Evolutionary conservation across 2,797 vertebrate species (phyloP).

Genomic region (Lagodon rhomboides): DNA sequence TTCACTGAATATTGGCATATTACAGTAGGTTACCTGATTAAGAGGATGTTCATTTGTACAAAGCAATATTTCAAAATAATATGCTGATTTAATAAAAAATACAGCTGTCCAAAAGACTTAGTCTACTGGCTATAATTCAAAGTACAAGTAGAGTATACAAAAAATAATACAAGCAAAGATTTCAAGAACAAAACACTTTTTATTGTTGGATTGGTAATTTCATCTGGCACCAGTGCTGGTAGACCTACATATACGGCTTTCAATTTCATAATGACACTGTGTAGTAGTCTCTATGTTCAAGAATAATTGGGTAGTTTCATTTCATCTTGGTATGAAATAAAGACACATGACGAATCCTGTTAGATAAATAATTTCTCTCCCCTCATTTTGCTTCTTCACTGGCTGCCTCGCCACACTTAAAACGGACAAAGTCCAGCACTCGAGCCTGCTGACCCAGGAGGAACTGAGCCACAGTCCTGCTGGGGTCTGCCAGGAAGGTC

Average conservation of each 20-base stretch:
- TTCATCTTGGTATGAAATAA: constrained; percentile 32
- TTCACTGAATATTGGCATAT: no score
- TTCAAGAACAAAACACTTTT: constrained; percentile 24
- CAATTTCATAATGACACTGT: constrained; percentile 34
- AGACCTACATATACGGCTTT: constrained; percentile 3
- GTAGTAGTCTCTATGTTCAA: constrained; percentile 1
- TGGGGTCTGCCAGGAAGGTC: constrained; percentile 88
- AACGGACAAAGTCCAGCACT: constrained; percentile 92
- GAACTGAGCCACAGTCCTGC: constrained; percentile 90
- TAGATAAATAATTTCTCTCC: not conserved
- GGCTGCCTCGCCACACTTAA: constrained; percentile 89
- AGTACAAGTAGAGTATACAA: not conserved
- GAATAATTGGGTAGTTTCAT: constrained; percentile 5
- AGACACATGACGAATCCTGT: constrained; percentile 11
- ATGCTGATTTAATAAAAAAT: not conserved
- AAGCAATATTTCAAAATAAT: not conserved
- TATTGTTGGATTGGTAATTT: constrained; percentile 53
- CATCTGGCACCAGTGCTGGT: not conserved
- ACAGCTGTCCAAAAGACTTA: not conserved
- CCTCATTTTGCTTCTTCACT: constrained; percentile 67
- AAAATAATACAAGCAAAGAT: not conserved
- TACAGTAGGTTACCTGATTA: no score
- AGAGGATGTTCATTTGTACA: no score
- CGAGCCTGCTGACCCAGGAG: constrained; percentile 84
- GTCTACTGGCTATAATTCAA: not conserved